Conservation (phyloP, 1,140 invertebrate species). For the Piezodorus guildinii region DNA sequence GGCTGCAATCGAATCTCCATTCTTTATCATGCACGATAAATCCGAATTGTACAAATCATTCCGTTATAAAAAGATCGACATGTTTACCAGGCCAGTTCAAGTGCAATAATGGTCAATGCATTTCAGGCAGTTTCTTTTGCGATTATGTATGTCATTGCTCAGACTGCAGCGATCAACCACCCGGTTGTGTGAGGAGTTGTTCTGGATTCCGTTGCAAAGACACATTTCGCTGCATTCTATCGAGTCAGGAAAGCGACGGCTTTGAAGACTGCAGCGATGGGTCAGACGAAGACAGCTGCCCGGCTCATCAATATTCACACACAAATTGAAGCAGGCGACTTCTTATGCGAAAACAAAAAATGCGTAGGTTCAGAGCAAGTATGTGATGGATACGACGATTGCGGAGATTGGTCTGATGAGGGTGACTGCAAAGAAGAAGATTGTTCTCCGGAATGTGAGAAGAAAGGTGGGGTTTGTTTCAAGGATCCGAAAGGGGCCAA, state of each 20-base stretch:
- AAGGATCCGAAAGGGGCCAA: background rate
- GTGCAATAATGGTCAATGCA: too few relatives aligned
- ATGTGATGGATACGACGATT: background rate
- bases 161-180: background rate
- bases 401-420: background rate
- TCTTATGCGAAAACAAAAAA: background rate
- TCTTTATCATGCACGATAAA: too few relatives aligned
- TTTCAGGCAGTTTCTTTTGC: background rate
- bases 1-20: too few relatives aligned
- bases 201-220: background rate
- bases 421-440: background rate
- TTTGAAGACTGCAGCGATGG: constrained; percentile 53
- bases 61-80: too few relatives aligned
- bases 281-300: constrained; percentile 52
- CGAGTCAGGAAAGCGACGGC: constrained; percentile 49
- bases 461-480: background rate
- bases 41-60: too few relatives aligned
- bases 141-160: background rate
- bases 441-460: background rate
- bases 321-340: background rate
- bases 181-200: background rate
- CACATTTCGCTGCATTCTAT: constrained; percentile 47
- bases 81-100: too few relatives aligned
- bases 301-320: background rate
- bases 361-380: background rate